A percentile compares a stretch with the other conserved stretches of the same genome.
Evolutionary conservation across 92 coral and sea anemone species (phyloP).

Genomic region (Plumapathes pennacea): DNA sequence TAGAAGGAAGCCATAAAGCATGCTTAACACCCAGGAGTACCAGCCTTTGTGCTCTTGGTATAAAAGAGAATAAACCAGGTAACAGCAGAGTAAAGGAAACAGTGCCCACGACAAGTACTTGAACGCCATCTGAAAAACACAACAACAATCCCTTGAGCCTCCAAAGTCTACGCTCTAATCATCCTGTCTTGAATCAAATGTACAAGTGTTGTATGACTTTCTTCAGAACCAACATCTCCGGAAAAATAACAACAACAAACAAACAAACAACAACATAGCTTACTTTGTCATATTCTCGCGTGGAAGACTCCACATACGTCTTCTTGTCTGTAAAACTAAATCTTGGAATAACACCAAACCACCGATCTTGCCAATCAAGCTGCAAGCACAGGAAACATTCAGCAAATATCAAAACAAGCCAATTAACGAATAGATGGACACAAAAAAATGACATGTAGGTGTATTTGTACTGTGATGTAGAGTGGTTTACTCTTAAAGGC

Average conservation of each 20-base stretch:
- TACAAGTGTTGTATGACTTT: too few relatives aligned
- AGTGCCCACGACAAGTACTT: constrained; percentile 94
- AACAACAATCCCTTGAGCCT: background rate
- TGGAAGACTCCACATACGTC: constrained; percentile 81
- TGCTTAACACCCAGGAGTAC: constrained; percentile 99
- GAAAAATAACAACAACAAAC: too few relatives aligned
- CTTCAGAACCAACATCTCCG: too few relatives aligned
- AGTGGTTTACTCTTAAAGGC: too few relatives aligned
- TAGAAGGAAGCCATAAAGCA: constrained; percentile 94
- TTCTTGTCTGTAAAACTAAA: constrained; percentile 73
- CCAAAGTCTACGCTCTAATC: background rate
- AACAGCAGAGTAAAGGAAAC: constrained; percentile 79
- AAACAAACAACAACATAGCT: constrained; percentile 11
- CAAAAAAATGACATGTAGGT: too few relatives aligned
- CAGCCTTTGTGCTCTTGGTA: constrained; percentile 97
- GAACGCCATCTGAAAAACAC: constrained; percentile 81
- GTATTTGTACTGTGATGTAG: too few relatives aligned
- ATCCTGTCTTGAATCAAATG: too few relatives aligned
- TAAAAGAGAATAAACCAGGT: constrained; percentile 80
- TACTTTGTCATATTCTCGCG: constrained; percentile 84
- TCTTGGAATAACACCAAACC: constrained; percentile 85
- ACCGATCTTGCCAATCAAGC: constrained; percentile 72
- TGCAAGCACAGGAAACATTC: constrained; percentile 9
- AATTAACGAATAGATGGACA: too few relatives aligned
- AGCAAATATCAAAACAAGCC: too few relatives aligned